phyloP scores from a whole-genome alignment of 1,140 invertebrate genomes.

The Daktulosphaira vitifoliae region DNA sequence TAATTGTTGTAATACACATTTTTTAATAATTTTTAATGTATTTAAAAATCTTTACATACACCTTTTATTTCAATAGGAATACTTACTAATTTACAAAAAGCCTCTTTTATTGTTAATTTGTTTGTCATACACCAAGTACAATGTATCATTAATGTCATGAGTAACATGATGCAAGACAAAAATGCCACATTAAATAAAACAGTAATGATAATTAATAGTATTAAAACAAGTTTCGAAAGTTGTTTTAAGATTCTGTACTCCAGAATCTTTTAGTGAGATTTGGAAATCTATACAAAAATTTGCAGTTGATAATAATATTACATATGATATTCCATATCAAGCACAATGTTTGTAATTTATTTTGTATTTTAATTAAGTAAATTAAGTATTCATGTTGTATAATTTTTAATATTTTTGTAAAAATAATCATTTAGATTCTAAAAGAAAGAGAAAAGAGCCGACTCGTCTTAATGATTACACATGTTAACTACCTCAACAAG shows the following conservation, averaged over 20 bases:
- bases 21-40: too few relatives aligned
- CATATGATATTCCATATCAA: not conserved
- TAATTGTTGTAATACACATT: too few relatives aligned
- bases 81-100: too few relatives aligned
- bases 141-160: conserved; percentile 13
- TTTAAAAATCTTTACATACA: too few relatives aligned
- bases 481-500: too few relatives aligned
- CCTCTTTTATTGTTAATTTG: too few relatives aligned
- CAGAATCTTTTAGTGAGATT: not conserved
- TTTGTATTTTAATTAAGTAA: not conserved
- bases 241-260: too few relatives aligned
- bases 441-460: not conserved
- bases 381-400: not conserved
- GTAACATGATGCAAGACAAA: conserved; percentile 12
- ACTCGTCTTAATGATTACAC: too few relatives aligned
- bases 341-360: not conserved
- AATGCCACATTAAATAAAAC: conserved; percentile 7
- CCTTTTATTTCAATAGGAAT: too few relatives aligned
- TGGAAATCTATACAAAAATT: conserved; percentile 1
- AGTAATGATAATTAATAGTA: not conserved
- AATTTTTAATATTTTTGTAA: not conserved
- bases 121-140: conserved; percentile 2
- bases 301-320: conserved; percentile 4
- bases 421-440: not conserved
- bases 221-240: conserved; percentile 10